phyloP scores from a whole-genome alignment of 2,888 invertebrate species.

The Flexamia atlantica region DNA sequence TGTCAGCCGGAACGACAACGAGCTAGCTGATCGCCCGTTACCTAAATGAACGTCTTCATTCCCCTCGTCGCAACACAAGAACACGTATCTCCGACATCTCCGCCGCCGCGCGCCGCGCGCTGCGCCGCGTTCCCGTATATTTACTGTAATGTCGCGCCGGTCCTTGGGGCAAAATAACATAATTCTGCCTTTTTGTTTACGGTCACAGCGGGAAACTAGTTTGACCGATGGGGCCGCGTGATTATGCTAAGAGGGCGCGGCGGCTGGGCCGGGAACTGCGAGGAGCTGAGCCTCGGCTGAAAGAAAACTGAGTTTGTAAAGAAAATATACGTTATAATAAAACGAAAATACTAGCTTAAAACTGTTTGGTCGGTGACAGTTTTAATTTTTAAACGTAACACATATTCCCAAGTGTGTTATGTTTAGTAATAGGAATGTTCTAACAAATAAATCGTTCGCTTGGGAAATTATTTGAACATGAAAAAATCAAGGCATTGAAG shows the following conservation, averaged over 20 bases:
- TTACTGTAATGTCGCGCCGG: slow-evolving; percentile 36
- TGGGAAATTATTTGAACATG: too few species aligned
- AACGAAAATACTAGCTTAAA: too few species aligned
- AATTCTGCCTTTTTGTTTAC: slow-evolving; percentile 41
- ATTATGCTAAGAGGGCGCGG: slow-evolving; percentile 6
- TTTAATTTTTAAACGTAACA: too few species aligned
- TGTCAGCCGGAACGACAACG: slow-evolving; percentile 39
- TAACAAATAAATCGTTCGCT: too few species aligned
- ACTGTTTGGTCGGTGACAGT: too few species aligned
- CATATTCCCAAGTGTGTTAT: too few species aligned
- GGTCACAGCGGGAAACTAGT: slow-evolving; percentile 43
- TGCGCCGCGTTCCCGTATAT: slow-evolving; percentile 31
- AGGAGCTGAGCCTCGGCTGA: background rate
- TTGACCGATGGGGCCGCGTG: slow-evolving; percentile 35
- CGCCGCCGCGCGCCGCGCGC: background rate
- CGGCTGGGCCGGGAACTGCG: background rate
- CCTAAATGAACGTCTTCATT: slow-evolving; percentile 33
- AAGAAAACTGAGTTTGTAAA: too few species aligned
- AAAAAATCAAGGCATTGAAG: too few species aligned
- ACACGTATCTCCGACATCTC: slow-evolving; percentile 5
- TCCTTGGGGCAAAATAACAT: slow-evolving; percentile 35
- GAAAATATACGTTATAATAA: too few species aligned
- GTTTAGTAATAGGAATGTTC: too few species aligned
- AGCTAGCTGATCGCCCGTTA: slow-evolving; percentile 3
- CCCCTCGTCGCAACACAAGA: background rate